These are phyloP conservation scores for Sycophila texana DNA, from an alignment of 2,888 invertebrate genomes.

Conservation along the genomic window DNA sequence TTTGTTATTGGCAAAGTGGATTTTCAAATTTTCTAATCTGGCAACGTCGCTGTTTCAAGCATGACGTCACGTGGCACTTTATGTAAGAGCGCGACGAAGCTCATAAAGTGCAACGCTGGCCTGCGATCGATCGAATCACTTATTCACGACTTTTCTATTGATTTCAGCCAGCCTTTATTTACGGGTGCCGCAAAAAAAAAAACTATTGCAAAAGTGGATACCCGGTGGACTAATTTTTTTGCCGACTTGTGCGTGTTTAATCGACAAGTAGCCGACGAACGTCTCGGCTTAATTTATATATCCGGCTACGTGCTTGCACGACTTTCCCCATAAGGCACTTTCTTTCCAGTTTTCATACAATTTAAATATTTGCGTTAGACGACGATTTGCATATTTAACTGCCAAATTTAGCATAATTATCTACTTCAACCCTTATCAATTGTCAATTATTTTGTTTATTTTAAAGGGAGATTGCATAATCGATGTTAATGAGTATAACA, in stretches of 20 bases:
- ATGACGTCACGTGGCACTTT: slow-evolving; percentile 20
- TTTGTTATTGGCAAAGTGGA: too few relatives aligned
- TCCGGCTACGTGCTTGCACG: too few relatives aligned
- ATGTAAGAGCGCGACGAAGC: slow-evolving; percentile 14
- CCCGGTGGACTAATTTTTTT: neutral
- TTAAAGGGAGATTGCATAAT: too few relatives aligned
- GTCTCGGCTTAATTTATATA: too few relatives aligned
- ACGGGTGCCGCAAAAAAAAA: neutral
- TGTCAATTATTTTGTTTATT: too few relatives aligned
- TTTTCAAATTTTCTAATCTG: neutral
- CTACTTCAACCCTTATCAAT: too few relatives aligned
- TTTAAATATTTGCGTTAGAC: too few relatives aligned
- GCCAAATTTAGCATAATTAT: too few relatives aligned
- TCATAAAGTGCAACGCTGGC: slow-evolving; percentile 10
- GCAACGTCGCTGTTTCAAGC: slow-evolving; percentile 19
- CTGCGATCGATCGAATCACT: slow-evolving; percentile 15
- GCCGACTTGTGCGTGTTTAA: neutral
- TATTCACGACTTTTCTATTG: slow-evolving; percentile 23
- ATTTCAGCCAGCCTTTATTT: neutral
- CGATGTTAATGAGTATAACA: too few relatives aligned
- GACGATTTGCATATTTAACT: too few relatives aligned
- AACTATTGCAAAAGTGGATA: neutral
- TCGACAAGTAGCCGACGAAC: neutral
- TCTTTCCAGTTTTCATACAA: too few relatives aligned
- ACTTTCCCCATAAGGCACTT: too few relatives aligned